Conservation (phyloP, 1,140 invertebrate species). For the Liolophura sinensis region DNA sequence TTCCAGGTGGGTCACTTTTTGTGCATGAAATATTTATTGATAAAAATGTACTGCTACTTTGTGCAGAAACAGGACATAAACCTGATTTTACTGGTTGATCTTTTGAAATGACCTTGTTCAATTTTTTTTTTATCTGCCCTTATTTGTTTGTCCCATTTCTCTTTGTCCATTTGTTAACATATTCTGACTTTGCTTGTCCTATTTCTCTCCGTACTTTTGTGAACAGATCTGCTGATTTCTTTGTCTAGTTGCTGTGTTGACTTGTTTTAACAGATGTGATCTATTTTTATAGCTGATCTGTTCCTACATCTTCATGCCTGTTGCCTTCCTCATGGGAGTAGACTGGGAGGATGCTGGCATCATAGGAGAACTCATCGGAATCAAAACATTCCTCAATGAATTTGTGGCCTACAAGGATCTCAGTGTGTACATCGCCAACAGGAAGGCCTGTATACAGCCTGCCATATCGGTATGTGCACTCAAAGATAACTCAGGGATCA, state of each 20-base stretch:
- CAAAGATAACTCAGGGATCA: not conserved
- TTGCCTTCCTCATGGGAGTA: slow-evolving; percentile 44
- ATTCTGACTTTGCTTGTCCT: too few species aligned
- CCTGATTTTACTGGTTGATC: too few species aligned
- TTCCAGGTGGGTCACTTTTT: slow-evolving; percentile 14
- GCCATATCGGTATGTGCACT: slow-evolving; percentile 13
- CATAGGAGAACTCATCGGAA: slow-evolving; percentile 37
- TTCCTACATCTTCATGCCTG: slow-evolving; percentile 38
- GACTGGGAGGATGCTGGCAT: slow-evolving; percentile 30
- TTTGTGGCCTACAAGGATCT: slow-evolving; percentile 41
- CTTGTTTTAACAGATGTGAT: not conserved
- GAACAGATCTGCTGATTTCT: too few species aligned
- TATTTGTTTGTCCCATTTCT: too few species aligned
- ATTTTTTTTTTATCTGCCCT: too few species aligned
- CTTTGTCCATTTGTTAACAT: too few species aligned
- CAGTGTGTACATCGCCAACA: slow-evolving; percentile 19
- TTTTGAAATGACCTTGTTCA: too few species aligned
- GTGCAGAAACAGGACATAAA: too few species aligned
- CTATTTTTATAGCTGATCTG: slow-evolving; percentile 23
- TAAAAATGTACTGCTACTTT: too few species aligned
- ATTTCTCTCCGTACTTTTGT: too few species aligned
- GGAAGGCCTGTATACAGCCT: not conserved
- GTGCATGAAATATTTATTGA: too few species aligned
- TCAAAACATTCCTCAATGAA: slow-evolving; percentile 45
- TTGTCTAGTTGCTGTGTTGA: not conserved